A percentile compares a stretch with the other conserved stretches of the same genome.
These are phyloP conservation scores for Eilema depressum DNA, from an alignment of 2,888 invertebrate species.

Conservation along the genomic window DNA sequence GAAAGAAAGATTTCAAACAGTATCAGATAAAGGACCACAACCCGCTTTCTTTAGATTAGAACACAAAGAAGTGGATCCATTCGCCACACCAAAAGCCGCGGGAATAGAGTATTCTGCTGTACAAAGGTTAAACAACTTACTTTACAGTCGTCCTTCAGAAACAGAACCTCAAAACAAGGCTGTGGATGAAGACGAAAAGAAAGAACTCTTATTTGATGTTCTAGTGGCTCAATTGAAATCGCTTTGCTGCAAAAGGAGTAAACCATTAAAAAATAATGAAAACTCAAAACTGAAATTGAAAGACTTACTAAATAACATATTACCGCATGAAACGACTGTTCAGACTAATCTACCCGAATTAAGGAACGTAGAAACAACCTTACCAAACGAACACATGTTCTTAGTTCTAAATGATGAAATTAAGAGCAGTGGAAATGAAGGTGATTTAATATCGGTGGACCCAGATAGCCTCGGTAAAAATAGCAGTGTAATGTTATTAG, in stretches of 20 bases:
- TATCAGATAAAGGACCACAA: constrained; percentile 45
- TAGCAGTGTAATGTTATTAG: constrained; percentile 76
- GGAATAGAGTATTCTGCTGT: constrained; percentile 68
- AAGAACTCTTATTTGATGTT: constrained; percentile 76
- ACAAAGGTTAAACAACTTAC: constrained; percentile 70
- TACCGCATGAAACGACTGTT: constrained; percentile 33
- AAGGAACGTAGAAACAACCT: constrained; percentile 31
- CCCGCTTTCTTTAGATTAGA: constrained; percentile 69
- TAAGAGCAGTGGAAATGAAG: constrained; percentile 67
- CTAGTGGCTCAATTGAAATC: constrained; percentile 76
- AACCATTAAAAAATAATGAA: constrained; percentile 44
- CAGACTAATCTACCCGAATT: constrained; percentile 31
- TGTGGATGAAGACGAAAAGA: constrained; percentile 66
- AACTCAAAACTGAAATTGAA: constrained; percentile 46
- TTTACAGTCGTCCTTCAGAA: constrained; percentile 62
- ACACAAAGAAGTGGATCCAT: constrained; percentile 68
- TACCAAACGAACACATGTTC: constrained; percentile 73
- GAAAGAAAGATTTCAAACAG: constrained; percentile 46
- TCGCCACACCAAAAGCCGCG: constrained; percentile 48
- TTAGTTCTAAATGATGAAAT: constrained; percentile 80
- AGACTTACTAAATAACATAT: constrained; percentile 49
- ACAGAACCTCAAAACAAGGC: constrained; percentile 49
- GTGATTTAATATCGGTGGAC: constrained; percentile 74
- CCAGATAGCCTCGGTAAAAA: constrained; percentile 77
- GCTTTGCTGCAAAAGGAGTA: constrained; percentile 74